These are phyloP conservation scores for Microtus ochrogaster DNA, from an alignment of 2,113 vertebrate genomes.

Conservation along the genomic window DNA sequence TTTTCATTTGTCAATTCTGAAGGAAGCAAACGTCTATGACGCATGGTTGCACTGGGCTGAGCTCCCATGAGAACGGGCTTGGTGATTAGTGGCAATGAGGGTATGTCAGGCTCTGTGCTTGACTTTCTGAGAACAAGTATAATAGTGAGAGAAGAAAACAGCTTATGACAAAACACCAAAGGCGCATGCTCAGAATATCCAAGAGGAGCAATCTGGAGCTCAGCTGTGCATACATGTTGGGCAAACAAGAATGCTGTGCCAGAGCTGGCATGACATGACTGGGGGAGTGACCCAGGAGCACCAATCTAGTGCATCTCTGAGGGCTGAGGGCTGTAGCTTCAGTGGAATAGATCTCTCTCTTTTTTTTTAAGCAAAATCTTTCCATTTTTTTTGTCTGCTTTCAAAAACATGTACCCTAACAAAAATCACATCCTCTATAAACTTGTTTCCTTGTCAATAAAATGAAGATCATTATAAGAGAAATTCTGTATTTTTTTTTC, in stretches of 20 bases:
- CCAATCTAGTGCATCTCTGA: background rate
- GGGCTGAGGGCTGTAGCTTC: background rate
- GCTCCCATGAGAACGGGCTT: background rate
- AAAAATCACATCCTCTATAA: background rate
- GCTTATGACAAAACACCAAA: background rate
- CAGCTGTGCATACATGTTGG: background rate
- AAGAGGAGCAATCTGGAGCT: background rate
- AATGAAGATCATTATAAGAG: background rate
- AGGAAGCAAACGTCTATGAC: background rate
- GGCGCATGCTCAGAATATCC: background rate
- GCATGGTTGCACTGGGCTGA: background rate
- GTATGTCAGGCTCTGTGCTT: background rate
- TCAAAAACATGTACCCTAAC: background rate
- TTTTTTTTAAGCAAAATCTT: background rate
- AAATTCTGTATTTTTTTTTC: background rate
- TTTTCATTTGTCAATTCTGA: background rate
- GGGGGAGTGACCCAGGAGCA: background rate
- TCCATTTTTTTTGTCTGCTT: background rate
- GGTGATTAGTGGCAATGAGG: background rate
- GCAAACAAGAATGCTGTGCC: background rate
- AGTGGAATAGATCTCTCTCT: background rate
- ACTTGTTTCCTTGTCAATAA: background rate
- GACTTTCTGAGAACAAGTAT: background rate
- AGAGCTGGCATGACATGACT: fast-evolving
- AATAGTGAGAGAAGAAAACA: background rate